These are phyloP conservation scores for Habroteleia sp. DNA, from an alignment of 2,888 invertebrate genomes.

Conservation along the genomic window DNA sequence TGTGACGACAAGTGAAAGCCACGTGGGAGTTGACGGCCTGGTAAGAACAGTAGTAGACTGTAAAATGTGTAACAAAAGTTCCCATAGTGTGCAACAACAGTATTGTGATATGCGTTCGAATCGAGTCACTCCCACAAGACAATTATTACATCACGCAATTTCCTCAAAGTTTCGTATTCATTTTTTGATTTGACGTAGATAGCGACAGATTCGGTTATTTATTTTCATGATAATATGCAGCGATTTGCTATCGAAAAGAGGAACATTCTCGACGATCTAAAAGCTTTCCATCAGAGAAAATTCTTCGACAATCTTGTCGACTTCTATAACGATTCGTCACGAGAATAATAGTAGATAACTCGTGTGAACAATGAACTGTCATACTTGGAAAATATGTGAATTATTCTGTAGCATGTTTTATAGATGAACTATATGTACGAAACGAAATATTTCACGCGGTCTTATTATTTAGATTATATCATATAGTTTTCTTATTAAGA, in stretches of 20 bases:
- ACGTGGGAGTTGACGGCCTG: constrained; percentile 77
- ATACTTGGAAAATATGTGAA: constrained; percentile 3
- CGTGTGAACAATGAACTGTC: constrained; percentile 33
- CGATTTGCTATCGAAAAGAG: constrained; percentile 44
- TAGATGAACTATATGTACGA: constrained; percentile 4
- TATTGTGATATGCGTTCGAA: constrained; percentile 74
- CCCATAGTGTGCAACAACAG: constrained; percentile 78
- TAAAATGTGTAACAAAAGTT: constrained; percentile 81
- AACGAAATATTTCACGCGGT: constrained; percentile 12
- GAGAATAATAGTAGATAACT: constrained; percentile 16
- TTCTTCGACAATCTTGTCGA: constrained; percentile 11
- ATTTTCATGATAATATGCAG: constrained; percentile 49
- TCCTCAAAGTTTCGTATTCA: constrained; percentile 75
- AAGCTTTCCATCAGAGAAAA: constrained; percentile 24
- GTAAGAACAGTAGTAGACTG: constrained; percentile 77
- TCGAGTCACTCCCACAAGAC: constrained; percentile 79
- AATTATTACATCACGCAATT: constrained; percentile 81
- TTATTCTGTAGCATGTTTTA: neutral
- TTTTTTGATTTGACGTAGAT: constrained; percentile 61
- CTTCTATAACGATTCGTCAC: constrained; percentile 25
- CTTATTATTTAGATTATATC: constrained; percentile 9
- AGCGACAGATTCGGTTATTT: constrained; percentile 56
- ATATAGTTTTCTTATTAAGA: neutral
- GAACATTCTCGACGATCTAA: constrained; percentile 17
- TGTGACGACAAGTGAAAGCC: constrained; percentile 80